These are phyloP conservation scores for Procambarus clarkii DNA, from an alignment of 1,140 invertebrate genomes.

Conservation along the genomic window DNA sequence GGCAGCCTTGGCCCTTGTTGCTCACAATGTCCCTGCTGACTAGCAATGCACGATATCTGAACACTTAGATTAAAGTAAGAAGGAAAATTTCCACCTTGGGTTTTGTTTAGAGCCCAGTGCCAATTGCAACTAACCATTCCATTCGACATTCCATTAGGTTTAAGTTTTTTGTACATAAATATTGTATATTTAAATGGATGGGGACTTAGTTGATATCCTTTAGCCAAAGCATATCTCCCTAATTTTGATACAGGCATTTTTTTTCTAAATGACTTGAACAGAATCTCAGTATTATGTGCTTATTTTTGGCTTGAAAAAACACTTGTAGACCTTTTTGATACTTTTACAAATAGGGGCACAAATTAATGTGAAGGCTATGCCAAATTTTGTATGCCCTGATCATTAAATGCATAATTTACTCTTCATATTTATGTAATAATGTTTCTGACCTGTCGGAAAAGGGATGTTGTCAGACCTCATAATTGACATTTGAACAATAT, in stretches of 20 bases:
- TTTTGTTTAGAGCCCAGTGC: constrained; percentile 41
- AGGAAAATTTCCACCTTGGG: constrained; percentile 19
- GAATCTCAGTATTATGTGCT: constrained; percentile 56
- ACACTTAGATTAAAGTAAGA: not conserved
- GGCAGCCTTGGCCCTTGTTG: constrained; percentile 50
- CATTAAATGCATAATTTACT: not conserved
- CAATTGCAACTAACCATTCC: constrained; percentile 65
- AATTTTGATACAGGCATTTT: not conserved
- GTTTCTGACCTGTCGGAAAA: not conserved
- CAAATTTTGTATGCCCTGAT: not conserved
- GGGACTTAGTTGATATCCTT: constrained; percentile 40
- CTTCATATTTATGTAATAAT: not conserved
- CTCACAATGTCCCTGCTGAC: constrained; percentile 48
- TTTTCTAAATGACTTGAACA: constrained; percentile 8
- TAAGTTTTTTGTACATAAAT: constrained; percentile 33
- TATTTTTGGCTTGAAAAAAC: not conserved
- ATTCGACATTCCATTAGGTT: constrained; percentile 64
- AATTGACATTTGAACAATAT: not conserved
- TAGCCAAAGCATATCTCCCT: constrained; percentile 41
- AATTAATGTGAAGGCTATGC: no score
- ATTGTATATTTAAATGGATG: constrained; percentile 49
- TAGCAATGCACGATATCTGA: not conserved
- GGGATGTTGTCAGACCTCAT: not conserved
- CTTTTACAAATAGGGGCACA: no score
- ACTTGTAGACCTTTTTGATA: not conserved